Base-by-base conservation (phyloP, 2,797 vertebrate genomes). In the Chrosomus eos region DNA sequence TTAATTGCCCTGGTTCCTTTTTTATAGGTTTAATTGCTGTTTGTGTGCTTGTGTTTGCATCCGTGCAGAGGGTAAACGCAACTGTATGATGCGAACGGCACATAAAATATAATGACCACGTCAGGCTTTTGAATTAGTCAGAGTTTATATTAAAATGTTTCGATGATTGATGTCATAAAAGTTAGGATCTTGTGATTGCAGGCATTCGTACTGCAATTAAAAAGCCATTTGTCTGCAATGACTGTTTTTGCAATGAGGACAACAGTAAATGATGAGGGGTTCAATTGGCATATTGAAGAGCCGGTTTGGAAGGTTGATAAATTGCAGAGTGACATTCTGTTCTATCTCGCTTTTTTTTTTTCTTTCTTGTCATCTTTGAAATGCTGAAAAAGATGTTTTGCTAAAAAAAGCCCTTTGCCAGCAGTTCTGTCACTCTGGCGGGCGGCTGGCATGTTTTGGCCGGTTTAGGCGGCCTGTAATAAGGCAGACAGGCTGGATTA, bases 401-500 rank as follows among this genome's bases (percentile, higher is more conserved):
- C 64, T 38, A 71, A 62, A 70, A 38, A 88, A 88, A 88, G 77
- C 66, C 53, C 51, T 86, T 90, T 88, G 86, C 83, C 51, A 76
- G 82, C 81, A 75, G 79, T 85, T 67, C 81, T 88, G 89, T 90
- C 88, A 89, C 87, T 92, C 89, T 81, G 48, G 58, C 68, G 48
- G 72, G 87, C 86, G 87, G 85, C 89, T 89, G 84, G 81, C 72
- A 70, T 58, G 80, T 74, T 88, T 36, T 43, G 88, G 81, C 70
- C 81, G 67, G 88, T 88, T 88, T 85, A 88, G 86, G 88, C 76
- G 82, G 86, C 80, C 90, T 90, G 88, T 91, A 91, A 92, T 93
- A 90, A 88, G 74, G 80, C 86, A 88, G 91, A 91, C 90, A 90
- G 88, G 87, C 84, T 80, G 88, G 90, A 87, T 91, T 90, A 90